Evolutionary conservation across 2,888 invertebrate genomes (phyloP).

Genomic region (Arge pagana): DNA sequence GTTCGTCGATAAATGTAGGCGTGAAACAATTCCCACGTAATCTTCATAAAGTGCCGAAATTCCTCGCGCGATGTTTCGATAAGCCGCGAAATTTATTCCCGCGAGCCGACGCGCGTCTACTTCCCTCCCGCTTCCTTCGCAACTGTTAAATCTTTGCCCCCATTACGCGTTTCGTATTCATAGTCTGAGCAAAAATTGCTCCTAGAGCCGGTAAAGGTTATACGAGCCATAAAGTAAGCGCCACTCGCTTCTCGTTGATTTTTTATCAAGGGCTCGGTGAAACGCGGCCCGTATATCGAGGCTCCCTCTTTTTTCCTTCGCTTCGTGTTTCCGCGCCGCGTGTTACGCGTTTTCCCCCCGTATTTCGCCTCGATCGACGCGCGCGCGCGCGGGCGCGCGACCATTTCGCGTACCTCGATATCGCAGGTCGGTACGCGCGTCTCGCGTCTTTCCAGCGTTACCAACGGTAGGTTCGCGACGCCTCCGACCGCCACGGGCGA

Average conservation of each 20-base stretch:
- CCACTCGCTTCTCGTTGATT: slow-evolving; percentile 38
- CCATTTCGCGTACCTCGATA: no score
- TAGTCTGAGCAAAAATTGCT: slow-evolving; percentile 53
- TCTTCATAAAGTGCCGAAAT: slow-evolving; percentile 15
- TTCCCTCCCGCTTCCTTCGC: slow-evolving; percentile 25
- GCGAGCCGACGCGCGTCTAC: slow-evolving; percentile 16
- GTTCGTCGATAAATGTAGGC: slow-evolving; percentile 2
- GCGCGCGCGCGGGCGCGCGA: no score
- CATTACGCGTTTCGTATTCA: slow-evolving; percentile 52
- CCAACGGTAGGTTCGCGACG: no score
- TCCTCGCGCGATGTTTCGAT: slow-evolving; percentile 17
- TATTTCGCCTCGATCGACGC: no score
- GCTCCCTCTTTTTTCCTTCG: slow-evolving; percentile 7
- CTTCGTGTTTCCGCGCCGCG: slow-evolving; percentile 3
- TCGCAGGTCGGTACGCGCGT: no score
- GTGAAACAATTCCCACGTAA: slow-evolving; percentile 16
- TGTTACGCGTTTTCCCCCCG: no score
- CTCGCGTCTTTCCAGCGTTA: no score
- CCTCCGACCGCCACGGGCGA: no score
- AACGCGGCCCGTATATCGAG: no score
- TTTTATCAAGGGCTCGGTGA: slow-evolving; percentile 41
- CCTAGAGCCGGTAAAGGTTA: slow-evolving; percentile 52
- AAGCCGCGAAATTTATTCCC: slow-evolving; percentile 24
- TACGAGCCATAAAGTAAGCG: slow-evolving; percentile 50
- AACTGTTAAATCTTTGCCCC: slow-evolving; percentile 48